phyloP scores from a whole-genome alignment of 2,797 vertebrate species.

The Betta splendens region DNA sequence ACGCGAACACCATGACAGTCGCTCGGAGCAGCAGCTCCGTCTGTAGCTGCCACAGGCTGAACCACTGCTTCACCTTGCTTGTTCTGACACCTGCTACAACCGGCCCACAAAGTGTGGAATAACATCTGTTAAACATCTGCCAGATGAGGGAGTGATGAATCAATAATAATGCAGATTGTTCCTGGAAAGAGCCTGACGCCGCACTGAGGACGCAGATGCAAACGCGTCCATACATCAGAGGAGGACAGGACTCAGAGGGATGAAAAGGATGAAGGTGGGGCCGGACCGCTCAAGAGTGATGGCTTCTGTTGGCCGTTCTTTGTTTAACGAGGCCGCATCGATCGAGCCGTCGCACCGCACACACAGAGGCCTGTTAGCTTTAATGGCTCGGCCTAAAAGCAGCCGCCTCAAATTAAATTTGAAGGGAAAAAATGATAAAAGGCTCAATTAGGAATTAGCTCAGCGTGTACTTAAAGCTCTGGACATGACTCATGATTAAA shows the following conservation, averaged over 20 bases:
- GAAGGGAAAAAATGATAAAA: conserved; percentile 17
- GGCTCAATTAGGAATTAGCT: not conserved
- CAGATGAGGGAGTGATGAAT: no score
- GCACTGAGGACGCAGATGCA: not conserved
- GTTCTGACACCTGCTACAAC: no score
- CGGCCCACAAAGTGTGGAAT: no score
- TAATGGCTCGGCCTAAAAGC: conserved; percentile 43
- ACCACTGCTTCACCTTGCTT: no score
- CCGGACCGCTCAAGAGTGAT: conserved; percentile 50
- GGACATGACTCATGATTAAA: not conserved
- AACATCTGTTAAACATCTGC: no score
- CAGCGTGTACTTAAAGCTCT: not conserved
- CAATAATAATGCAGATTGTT: no score
- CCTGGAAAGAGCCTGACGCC: no score
- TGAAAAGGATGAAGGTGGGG: conserved; percentile 18
- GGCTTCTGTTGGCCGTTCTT: conserved; percentile 57
- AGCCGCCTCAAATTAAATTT: conserved; percentile 26
- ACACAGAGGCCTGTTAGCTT: conserved; percentile 32
- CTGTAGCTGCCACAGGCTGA: no score
- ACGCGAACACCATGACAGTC: no score
- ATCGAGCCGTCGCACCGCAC: conserved; percentile 30
- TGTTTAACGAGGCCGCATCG: conserved; percentile 58
- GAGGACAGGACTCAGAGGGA: conserved; percentile 11
- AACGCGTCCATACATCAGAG: not conserved
- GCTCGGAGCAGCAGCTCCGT: no score